A percentile compares a stretch with the other conserved stretches of the same genome.
phyloP scores from a whole-genome alignment of 2,797 vertebrate genomes.

The Gymnoscopelus braueri region DNA sequence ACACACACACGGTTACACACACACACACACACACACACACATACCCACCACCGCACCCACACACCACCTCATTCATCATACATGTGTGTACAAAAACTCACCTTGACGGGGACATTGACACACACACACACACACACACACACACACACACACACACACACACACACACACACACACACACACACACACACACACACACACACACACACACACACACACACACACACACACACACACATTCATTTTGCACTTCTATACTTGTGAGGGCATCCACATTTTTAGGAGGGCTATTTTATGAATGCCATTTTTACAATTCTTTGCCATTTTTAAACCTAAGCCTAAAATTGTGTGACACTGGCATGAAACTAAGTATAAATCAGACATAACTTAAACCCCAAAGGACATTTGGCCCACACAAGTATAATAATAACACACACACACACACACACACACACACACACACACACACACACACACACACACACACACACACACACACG shows the following conservation, averaged over 20 bases:
- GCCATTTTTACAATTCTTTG: no score
- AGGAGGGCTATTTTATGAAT: not conserved
- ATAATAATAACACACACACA: conserved; percentile 25
- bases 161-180: conserved; percentile 4
- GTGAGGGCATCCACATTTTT: no score
- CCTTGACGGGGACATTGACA: conserved; percentile 8
- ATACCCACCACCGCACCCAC: conserved; percentile 11
- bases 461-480: conserved; percentile 36
- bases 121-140: conserved; percentile 9
- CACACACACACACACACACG: not conserved
- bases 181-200: conserved; percentile 2
- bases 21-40: conserved; percentile 18
- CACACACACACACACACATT: conserved; percentile 4
- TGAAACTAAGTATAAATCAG: no score
- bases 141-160: not conserved
- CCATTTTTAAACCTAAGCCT: no score
- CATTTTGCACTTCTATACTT: no score
- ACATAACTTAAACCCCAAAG: no score
- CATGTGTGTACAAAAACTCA: no score
- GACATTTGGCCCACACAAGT: not conserved
- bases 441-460: conserved; percentile 23
- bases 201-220: not conserved
- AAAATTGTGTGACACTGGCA: no score
- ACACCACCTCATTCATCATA: not conserved
- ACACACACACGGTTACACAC: not conserved